Base-by-base conservation (phyloP, 2,113 vertebrate genomes). In the Turdus rufiventris region DNA sequence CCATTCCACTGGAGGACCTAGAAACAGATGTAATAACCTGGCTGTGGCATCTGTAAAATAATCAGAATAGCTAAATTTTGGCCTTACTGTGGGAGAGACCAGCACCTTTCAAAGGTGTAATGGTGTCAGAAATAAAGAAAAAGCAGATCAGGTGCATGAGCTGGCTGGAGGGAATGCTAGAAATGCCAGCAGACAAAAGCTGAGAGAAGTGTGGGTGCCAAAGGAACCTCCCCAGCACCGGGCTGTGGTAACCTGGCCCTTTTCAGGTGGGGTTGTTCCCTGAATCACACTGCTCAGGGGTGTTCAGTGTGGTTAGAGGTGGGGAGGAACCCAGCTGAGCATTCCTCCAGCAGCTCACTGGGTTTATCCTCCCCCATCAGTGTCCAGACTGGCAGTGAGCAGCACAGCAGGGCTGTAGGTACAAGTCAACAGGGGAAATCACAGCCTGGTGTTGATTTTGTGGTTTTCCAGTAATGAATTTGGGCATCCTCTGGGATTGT, bases 401-500 rank as follows among this genome's bases (percentile, higher is more conserved):
- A 58, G 5, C 19, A 10, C 72, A 50, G 79, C 51, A 71, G 31
- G 66, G 45, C 12, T 57, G 5, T 2, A 24, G 54, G 34, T 9
- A 1, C 73, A 26, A 80, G 70, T 16, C 91, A 92, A 42, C 45
- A 86, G 88, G 54, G 72, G 72, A 96, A 95, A 95, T 90, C 91
- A 76, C 80, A 92, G 94, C 57, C 71, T 51, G 43, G 15, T 56
- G 93, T 66, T 70, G 95, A 92, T 87, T 94, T 90, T 90, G 73
- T 80, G 85, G 86, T 65, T 66, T 50, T 68, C 93, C 77, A 48
- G 93, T 38, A 91, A 93, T 85, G 94, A 85, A 82, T 96, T 80
- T 92, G 78, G 56, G 94, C 67, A 79, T 95, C 75, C 91, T 78
- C 62, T 29, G 94, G 68, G 85, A 4, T 40, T 51, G 25, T 71